Evolutionary conservation across 2,113 vertebrate genomes (phyloP), one percentile per base, ranked within the genome.

Genomic region (Ophiodon elongatus): DNA sequence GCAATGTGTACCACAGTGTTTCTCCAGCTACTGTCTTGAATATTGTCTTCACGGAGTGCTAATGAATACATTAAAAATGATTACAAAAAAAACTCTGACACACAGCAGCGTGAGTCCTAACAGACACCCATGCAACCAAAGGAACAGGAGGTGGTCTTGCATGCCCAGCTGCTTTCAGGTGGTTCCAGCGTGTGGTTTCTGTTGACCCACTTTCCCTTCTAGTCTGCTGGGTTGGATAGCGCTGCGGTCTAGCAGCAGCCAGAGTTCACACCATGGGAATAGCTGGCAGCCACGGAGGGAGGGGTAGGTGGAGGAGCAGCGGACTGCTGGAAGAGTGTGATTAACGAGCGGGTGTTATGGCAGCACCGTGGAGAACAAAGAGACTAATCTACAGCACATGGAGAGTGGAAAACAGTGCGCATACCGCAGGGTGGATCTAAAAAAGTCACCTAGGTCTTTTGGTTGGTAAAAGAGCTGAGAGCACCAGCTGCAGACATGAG

Each of bases 331-430:
- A 88, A 77, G 83, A 82, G 82, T 74, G 88, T 93, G 93, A 94
- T 93, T 93, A 93, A 94, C 89, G 91, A 93, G 91, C 54, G 17
- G 88, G 77, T 92, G 91, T 91, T 92, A 87, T 93, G 91, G 91
- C 88, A 91, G 90, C 80, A 76, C 68, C 31, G 65, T 80, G 25
- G 78, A 93, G 89, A 91, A 92, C 91, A 92, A 93, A 93, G 89
- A 83, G 29, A 56, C 88, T 92, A 93, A 93, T 91, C 88, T 89
- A 89, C 85, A 91, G 85, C 92, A 93, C 87, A 93, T 92, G 89
- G 89, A 90, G 82, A 63, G 64, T 70, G 86, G 89, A 86, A 88
- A 91, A 89, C 87, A 80, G 73, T 73, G 80, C 35, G 63, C 86
- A 83, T 82, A 87, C 85, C 87, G 76, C 54, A 69, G 63, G 1